Base-by-base conservation (phyloP, 2,113 vertebrate genomes). In the Lonchura striata region DNA sequence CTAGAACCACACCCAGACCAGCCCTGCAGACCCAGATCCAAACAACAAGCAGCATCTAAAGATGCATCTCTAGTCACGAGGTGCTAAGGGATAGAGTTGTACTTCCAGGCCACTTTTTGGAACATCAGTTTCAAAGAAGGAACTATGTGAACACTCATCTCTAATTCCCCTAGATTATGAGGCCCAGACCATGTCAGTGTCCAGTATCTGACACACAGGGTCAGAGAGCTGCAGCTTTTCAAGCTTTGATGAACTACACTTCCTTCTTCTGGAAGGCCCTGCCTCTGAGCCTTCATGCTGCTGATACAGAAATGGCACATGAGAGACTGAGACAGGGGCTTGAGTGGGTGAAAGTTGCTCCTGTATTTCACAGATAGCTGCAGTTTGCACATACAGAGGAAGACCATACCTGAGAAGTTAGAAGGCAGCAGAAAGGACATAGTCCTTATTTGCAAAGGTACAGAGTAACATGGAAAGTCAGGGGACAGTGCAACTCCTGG, bases 261-360 rank as follows among this genome's bases (percentile, higher is more conserved):
- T 13, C 7, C 42, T 33, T n/a, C 24, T 54, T 9, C 31, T 59
- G 42, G 24, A 37, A 87, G 25, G 41, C 28, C 15, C 41, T 83
- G 52, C 12, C 33, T 76, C 46, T 52, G 66, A 87, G 35, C 13
- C 22, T 50, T 22, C 7, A 3, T 30, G 41, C 31, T 83, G 60
- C 54, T 50, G 18, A 6, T 25, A 11, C 0, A 50, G 46, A 9
- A 64, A 44, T 15, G 14, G 4, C 9, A 16, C 0, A 2, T 42
- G 28, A 60, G 54, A 64, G 18, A 27, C 16, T 4, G 14, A 7
- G 35, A 46, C 60, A 75, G 49, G 66, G 24, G 20, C 23, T 11
- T 7, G 8, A 27, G 33, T 4, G 18, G 24, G 39, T 44, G 44
- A 75, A 70, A 41, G 31, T 50, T 23, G 31, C 5, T 86, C 74